Evolutionary conservation across 2,797 vertebrate species (phyloP).

Genomic region (Notolepis coatsorum): DNA sequence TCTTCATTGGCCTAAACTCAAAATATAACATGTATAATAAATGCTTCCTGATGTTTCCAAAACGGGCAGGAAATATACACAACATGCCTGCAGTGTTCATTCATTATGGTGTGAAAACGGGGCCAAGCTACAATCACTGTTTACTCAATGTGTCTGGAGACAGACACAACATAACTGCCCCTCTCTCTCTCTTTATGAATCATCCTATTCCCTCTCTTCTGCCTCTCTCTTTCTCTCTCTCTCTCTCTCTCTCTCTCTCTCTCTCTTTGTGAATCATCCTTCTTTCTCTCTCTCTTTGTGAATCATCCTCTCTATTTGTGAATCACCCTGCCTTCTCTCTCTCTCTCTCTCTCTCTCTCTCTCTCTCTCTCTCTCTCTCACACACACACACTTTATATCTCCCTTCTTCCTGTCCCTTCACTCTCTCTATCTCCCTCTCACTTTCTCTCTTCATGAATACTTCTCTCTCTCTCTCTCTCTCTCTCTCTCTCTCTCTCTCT

Average conservation of each 20-base stretch:
- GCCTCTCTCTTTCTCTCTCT: not conserved
- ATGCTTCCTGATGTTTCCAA: not conserved
- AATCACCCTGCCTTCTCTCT: not conserved
- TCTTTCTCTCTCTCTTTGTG: not conserved
- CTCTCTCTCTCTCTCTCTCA: slow-evolving; percentile 6
- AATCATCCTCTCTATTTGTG: slow-evolving; percentile 4
- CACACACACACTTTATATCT: not conserved
- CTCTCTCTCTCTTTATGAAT: too few species aligned
- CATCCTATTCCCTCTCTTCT: too few species aligned
- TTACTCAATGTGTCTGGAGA: slow-evolving; percentile 19
- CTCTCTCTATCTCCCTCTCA: not conserved
- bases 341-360: not conserved
- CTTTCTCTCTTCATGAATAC: not conserved
- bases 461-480: not conserved
- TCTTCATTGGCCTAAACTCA: too few species aligned
- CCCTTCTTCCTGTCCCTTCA: not conserved
- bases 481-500: slow-evolving; percentile 3
- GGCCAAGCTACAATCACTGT: not conserved
- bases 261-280: too few species aligned
- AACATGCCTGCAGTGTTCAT: not conserved
- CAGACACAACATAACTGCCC: slow-evolving; percentile 14
- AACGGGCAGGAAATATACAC: not conserved
- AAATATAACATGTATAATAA: not conserved
- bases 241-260: not conserved
- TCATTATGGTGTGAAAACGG: slow-evolving; percentile 4